A percentile compares a stretch with the other conserved stretches of the same genome.
Conservation (phyloP, 2,113 vertebrate genomes). For the Pseudorectes ferrugineus region DNA sequence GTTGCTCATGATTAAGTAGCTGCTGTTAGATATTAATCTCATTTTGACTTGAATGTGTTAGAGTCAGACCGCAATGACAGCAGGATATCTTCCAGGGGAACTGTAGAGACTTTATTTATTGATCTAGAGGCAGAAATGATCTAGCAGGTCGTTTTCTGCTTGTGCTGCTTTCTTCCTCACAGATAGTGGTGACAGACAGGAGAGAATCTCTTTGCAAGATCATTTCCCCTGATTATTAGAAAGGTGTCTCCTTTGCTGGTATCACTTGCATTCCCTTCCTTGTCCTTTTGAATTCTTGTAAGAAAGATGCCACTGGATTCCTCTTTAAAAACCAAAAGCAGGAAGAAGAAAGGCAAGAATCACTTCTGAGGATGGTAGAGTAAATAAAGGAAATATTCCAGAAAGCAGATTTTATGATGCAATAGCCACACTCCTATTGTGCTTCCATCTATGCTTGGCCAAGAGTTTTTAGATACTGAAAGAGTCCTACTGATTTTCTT, state of each 20-base stretch:
- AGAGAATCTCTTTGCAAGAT: neutral
- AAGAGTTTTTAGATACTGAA: neutral
- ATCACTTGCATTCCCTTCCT: neutral
- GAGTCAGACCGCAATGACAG: neutral
- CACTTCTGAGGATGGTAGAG: neutral
- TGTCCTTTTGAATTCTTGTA: neutral
- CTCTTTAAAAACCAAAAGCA: neutral
- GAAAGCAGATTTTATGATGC: neutral
- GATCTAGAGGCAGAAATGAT: conserved; percentile 39
- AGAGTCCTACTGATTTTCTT: neutral
- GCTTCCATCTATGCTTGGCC: neutral
- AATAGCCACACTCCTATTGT: neutral
- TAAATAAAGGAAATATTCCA: neutral
- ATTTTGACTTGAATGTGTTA: neutral
- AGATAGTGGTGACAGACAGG: neutral
- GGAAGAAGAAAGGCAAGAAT: neutral
- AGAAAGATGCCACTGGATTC: neutral
- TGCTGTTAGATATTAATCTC: conserved; percentile 26
- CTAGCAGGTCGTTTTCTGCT: neutral
- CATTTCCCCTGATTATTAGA: neutral
- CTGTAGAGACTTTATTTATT: conserved; percentile 24
- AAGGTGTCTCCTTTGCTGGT: neutral
- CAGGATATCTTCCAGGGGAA: conserved; percentile 6
- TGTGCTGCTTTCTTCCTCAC: neutral
- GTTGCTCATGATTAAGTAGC: neutral